phyloP scores from a whole-genome alignment of 2,113 vertebrate species.

The Cichladusa arquata region DNA sequence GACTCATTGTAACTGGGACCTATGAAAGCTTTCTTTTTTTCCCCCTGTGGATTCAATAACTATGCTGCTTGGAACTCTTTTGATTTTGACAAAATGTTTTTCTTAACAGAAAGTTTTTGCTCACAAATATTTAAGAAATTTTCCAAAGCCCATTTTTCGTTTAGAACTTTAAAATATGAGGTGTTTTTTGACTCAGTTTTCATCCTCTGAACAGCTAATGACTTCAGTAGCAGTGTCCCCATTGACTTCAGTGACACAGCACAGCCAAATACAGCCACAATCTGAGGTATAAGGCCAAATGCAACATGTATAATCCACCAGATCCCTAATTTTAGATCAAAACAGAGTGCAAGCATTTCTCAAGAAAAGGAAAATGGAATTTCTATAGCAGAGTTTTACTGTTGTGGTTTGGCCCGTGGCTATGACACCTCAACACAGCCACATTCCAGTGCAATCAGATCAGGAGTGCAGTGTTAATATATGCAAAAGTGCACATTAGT shows the following conservation, averaged over 20 bases:
- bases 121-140: background rate
- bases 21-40: background rate
- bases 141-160: background rate
- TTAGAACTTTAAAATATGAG: background rate
- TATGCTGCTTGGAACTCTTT: conserved; percentile 13
- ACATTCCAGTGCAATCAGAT: background rate
- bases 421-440: background rate
- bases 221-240: background rate
- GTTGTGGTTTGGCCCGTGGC: background rate
- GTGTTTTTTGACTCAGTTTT: background rate
- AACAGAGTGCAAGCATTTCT: background rate
- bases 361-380: background rate
- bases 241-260: background rate
- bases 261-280: background rate
- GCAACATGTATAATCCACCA: background rate
- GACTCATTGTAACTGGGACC: conserved; percentile 5
- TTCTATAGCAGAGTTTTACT: background rate
- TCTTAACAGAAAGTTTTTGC: background rate
- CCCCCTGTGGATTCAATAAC: background rate
- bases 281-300: background rate
- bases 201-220: background rate
- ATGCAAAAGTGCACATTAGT: background rate
- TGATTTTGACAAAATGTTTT: background rate
- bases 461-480: conserved; percentile 36
- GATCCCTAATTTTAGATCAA: background rate